Conservation (phyloP, 2,113 vertebrate genomes). For the Paracanthobrama guichenoti region DNA sequence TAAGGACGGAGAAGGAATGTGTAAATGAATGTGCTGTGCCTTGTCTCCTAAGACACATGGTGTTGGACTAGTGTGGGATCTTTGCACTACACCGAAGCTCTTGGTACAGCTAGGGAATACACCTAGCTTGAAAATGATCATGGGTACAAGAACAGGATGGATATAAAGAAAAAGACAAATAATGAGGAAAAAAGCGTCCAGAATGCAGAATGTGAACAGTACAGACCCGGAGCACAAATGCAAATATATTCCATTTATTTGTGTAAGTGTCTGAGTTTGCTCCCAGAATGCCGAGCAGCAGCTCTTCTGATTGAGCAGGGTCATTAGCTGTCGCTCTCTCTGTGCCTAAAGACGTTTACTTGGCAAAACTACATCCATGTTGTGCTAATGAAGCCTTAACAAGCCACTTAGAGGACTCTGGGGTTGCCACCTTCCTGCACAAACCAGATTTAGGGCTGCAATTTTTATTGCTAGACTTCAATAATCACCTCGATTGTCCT, state of each 20-base stretch:
- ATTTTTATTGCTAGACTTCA: slow-evolving; percentile 53
- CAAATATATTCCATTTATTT: slow-evolving; percentile 65
- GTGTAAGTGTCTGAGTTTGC: slow-evolving; percentile 39
- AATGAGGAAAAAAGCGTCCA: neutral
- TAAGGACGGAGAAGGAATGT: slow-evolving; percentile 9
- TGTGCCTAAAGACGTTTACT: slow-evolving; percentile 25
- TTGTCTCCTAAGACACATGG: slow-evolving; percentile 35
- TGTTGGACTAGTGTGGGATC: slow-evolving; percentile 37
- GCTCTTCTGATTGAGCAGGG: slow-evolving; percentile 35
- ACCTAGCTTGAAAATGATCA: neutral
- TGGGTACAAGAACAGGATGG: neutral
- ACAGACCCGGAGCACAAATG: slow-evolving; percentile 57
- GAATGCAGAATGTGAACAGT: slow-evolving; percentile 21
- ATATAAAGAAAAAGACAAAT: neutral
- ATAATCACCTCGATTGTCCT: slow-evolving; percentile 43
- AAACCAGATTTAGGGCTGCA: slow-evolving; percentile 43
- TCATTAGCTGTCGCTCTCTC: slow-evolving; percentile 28
- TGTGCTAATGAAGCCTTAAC: slow-evolving; percentile 51
- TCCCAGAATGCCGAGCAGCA: slow-evolving; percentile 5
- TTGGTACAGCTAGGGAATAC: slow-evolving; percentile 32
- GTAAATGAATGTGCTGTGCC: slow-evolving; percentile 38
- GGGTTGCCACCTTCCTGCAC: slow-evolving; percentile 12
- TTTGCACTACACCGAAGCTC: slow-evolving; percentile 49
- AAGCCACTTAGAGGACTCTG: slow-evolving; percentile 38
- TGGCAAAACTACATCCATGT: slow-evolving; percentile 39